Evolutionary conservation across 2,888 invertebrate genomes (phyloP).

Genomic region (Uropetala carovei): DNA sequence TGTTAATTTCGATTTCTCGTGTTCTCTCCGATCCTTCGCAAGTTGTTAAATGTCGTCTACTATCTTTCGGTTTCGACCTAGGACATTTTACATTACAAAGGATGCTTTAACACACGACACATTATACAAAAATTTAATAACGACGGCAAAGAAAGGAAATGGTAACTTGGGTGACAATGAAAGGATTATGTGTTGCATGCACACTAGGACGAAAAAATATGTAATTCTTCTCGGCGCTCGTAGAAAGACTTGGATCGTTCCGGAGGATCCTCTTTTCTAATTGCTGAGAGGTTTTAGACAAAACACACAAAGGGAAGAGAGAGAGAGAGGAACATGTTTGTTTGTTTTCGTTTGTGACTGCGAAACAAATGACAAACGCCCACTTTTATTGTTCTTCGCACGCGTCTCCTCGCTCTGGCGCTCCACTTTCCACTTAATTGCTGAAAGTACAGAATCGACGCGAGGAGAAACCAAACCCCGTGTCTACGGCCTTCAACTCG

Average conservation of each 20-base stretch:
- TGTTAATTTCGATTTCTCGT: no score
- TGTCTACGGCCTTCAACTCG: no score
- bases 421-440: neutral
- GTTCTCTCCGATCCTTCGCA: no score
- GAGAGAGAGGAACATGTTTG: neutral
- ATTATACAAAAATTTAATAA: neutral
- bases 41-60: no score
- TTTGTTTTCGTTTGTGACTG: slow-evolving; percentile 13
- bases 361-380: neutral
- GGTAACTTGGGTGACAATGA: neutral
- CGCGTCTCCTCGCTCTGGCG: neutral
- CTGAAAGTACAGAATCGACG: no score
- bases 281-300: neutral
- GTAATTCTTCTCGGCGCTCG: neutral
- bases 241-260: neutral
- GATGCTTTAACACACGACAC: no score
- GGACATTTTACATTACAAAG: no score
- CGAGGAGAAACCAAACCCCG: no score
- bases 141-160: neutral
- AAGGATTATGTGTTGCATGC: neutral
- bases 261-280: neutral
- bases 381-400: neutral
- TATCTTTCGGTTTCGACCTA: no score
- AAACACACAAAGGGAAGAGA: neutral
- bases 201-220: neutral